Evolutionary conservation across 92 coral and sea anemone genomes (phyloP), one percentile per base, ranked within the genome.

Genomic region (Epizoanthus ramosus): DNA sequence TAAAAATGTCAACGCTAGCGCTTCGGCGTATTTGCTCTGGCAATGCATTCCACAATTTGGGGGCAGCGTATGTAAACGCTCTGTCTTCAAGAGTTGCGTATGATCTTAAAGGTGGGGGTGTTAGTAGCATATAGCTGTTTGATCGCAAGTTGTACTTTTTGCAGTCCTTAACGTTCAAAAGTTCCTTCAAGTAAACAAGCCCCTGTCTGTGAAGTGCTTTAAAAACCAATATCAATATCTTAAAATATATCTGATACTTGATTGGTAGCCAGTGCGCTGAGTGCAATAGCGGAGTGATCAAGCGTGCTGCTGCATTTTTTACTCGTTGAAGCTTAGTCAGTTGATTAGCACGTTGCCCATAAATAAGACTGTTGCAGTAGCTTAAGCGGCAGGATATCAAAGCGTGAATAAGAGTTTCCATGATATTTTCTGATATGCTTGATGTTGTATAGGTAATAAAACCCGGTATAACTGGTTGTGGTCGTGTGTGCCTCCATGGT

Each of bases 251-350:
- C 16, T 73, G 50, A 37, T 18, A 61, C 35, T 79, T 79, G 15
- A 79, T 57, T 4, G 73, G 84, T 56, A 79, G 84, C 84, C 84
- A 79, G 56, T 79, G 84, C 18, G 63, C 31, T 18, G 65, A 53
- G 28, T 60, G 15, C 63, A 63, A 58, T 41, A 28, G 37, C 28
- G 72, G 84, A 3, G 84, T 24, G 22, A 79, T 17, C 57, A 79
- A 17, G 22, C 23, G 65, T 5, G 84, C 84, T 17, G 84, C 84
- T 31, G 73, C 56, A 79, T 79, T 79, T 35, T 63, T 71, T 3
- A 79, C 52, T 59, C 73, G n/a, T n/a, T 79, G 73, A 6, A 79
- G 57, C 22, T 61, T 79, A 31, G 37, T 15, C 50, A 79, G 58
- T 5, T 79, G 25, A 33, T 2, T 14, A 13, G 56, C 58, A 28